Evolutionary conservation across 2,113 vertebrate species (phyloP), one percentile per base, ranked within the genome.

Genomic region (Arvicanthis niloticus): DNA sequence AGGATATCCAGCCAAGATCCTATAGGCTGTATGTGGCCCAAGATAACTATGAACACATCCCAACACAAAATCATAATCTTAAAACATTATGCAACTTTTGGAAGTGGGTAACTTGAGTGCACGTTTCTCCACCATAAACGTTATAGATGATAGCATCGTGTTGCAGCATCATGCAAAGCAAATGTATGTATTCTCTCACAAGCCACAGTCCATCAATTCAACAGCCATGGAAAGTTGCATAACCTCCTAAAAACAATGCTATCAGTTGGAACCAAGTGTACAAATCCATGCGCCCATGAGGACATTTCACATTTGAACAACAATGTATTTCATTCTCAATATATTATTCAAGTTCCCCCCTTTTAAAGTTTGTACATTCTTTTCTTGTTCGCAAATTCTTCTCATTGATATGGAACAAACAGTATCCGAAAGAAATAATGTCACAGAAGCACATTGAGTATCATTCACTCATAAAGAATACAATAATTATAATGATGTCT

Each of bases 381-480:
- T 95, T 31, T 85, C 95, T 87, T 90, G 48, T 26, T 67, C 29
- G 72, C 70, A 62, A 67, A 51, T 84, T 77, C 13, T 34, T 96
- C 65, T 90, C 9, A 60, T 7, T 62, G 51, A 48, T 42, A 31
- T 76, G 72, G 76, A 56, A 67, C 42, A 67, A 70, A 93, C 7
- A 31, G 40, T 93, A 86, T 89, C 22, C 12, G 53, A 45, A 80
- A 95, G 62, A 56, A 91, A 53, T 86, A 16, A 62, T 89, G 91
- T 89, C 13, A 68, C 11, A 85, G 6, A 78, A 84, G 60, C 13
- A 22, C 77, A 26, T 81, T 93, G 37, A 17, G 45, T 81, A 31
- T 76, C 53, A 67, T 89, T 95, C 19, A 92, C 24, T 90, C 91
- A 62, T 48, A 89, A 93, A 37, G 53, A 86, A 34, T 89, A 10